Evolutionary conservation across 2,797 vertebrate species (phyloP).

Genomic region (Leptodactylus fallax): DNA sequence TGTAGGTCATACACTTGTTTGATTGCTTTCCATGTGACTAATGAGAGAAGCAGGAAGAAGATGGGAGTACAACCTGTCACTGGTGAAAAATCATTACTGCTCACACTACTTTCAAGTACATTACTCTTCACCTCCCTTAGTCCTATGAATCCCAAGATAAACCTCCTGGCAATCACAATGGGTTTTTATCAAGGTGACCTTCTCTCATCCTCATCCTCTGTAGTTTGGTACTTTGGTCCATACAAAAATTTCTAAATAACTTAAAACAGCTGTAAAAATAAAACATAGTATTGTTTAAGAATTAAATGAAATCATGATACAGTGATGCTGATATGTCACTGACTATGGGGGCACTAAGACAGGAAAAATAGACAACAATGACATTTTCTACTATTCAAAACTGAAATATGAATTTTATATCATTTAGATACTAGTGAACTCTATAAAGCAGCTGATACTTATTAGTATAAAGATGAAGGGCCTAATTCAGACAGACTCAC

Average conservation of each 20-base stretch:
- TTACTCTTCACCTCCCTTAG: conserved; percentile 10
- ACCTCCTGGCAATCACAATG: neutral
- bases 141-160: conserved; percentile 26
- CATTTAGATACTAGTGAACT: conserved; percentile 30
- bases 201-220: neutral
- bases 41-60: conserved; percentile 31
- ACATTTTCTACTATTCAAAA: neutral
- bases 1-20: neutral
- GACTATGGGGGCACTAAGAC: neutral
- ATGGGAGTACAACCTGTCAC: conserved; percentile 31
- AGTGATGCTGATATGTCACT: neutral
- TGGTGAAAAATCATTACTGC: conserved; percentile 31
- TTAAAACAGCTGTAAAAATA: conserved; percentile 55
- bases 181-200: conserved; percentile 32
- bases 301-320: neutral
- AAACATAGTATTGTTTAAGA: neutral
- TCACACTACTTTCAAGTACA: conserved; percentile 4
- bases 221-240: neutral
- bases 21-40: conserved; percentile 5
- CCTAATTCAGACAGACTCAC: neutral
- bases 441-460: conserved; percentile 26
- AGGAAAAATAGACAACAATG: neutral
- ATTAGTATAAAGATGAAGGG: conserved; percentile 15
- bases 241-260: neutral
- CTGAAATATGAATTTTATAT: conserved; percentile 35